Evolutionary conservation across 35 echinoderm and acorn worm species (phyloP), one percentile per base, ranked within the genome.

Genomic region (Apostichopus japonicus): DNA sequence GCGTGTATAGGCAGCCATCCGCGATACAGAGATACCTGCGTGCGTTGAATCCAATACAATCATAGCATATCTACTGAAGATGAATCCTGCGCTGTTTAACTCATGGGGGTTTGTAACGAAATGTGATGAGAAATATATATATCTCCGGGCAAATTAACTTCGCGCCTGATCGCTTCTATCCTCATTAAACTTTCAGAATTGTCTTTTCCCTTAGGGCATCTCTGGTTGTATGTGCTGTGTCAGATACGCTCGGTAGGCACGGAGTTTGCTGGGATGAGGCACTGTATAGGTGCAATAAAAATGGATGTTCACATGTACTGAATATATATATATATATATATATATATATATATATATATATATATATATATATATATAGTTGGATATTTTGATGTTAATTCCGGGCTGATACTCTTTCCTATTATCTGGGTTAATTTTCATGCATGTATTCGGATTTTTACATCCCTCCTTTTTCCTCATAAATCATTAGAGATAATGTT

Each of bases 141-240:
- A 57, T 84, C 81, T 84, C 54, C 81, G 56, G 81, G 81, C 81
- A 84, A 84, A 84, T 84, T 84, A 84, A 84, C 81, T 84, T 84
- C 81, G 54, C 81, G 81, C 81, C 81, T 84, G 81, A 84, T 84
- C 81, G 81, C 81, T 84, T 58, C 81, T 58, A 58, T 55, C 56
- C 81, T 84, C 81, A 84, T 84, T 84, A 84, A 84, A 84, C 81
- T 84, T 84, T 84, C 81, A 84, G 54, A 57, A 61, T 58, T n/a
- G 10, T 44, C 33, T 44, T 44, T 84, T 84, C 57, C 81, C 81
- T 84, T 9, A 8, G 81, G 81, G 81, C 24, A 84, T 84, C 81
- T 57, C 15, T 24, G 19, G 54, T 58, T n/a, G 81, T 84, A 84
- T 84, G 81, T 84, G 53, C 55, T 84, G 54, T 84, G 54, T 84